phyloP scores from a whole-genome alignment of 2,113 vertebrate genomes.

The Podilymbus podiceps region DNA sequence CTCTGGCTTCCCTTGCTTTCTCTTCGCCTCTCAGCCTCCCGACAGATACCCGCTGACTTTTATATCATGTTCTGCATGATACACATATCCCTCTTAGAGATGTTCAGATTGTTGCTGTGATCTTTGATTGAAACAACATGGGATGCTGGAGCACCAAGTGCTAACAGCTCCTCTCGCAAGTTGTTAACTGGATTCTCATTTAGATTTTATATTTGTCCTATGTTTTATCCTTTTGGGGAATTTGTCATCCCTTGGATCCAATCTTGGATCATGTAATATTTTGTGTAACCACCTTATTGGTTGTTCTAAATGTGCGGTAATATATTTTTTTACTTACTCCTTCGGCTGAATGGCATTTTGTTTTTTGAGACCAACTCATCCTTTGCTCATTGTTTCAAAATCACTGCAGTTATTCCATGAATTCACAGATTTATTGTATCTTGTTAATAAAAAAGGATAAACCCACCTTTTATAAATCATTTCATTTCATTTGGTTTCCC shows the following conservation, averaged over 20 bases:
- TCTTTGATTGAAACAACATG: background rate
- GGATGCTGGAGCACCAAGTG: background rate
- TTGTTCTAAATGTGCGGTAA: background rate
- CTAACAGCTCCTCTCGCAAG: background rate
- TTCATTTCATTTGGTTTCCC: background rate
- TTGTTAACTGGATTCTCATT: background rate
- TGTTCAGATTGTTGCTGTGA: background rate
- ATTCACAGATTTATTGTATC: background rate
- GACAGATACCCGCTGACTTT: background rate
- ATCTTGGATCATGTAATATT: conserved; percentile 13
- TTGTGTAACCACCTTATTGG: background rate
- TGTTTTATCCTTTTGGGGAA: background rate
- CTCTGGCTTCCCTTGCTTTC: background rate
- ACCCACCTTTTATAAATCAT: background rate
- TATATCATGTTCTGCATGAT: background rate
- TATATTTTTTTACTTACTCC: background rate
- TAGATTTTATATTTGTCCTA: background rate
- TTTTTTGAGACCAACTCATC: conserved; percentile 3
- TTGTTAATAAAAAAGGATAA: background rate
- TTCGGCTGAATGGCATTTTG: conserved; percentile 28
- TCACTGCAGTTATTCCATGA: background rate
- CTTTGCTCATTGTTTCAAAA: background rate
- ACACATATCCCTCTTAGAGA: background rate
- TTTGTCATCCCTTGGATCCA: conserved; percentile 46
- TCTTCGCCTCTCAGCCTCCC: background rate